A percentile compares a stretch with the other conserved stretches of the same genome.
Conservation (phyloP, 2,888 invertebrate genomes). For the Anticlea derivata region DNA sequence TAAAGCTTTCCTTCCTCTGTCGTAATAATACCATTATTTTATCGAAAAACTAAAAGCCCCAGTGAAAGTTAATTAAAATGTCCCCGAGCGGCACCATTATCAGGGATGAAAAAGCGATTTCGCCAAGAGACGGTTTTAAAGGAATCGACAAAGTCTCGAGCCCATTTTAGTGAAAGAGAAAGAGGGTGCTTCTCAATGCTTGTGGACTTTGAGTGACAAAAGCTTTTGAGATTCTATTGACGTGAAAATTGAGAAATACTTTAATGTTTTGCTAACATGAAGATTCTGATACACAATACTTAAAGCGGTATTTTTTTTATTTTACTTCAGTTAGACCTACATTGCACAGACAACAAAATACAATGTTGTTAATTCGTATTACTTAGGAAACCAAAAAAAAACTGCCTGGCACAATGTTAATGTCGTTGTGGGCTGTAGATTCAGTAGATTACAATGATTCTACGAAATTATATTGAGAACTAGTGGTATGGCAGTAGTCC, state of each 20-base stretch:
- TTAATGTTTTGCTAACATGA: constrained; percentile 45
- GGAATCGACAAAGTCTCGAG: constrained; percentile 68
- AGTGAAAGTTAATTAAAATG: constrained; percentile 76
- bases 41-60: constrained; percentile 59
- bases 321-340: too few relatives aligned
- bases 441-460: too few relatives aligned
- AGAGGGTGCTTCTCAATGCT: constrained; percentile 51
- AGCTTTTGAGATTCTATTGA: constrained; percentile 61
- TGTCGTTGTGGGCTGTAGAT: too few relatives aligned
- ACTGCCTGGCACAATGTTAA: too few relatives aligned
- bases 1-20: neutral
- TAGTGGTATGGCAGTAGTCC: too few relatives aligned
- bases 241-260: constrained; percentile 42
- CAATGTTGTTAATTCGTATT: too few relatives aligned
- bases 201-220: constrained; percentile 63
- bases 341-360: too few relatives aligned
- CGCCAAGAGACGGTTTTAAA: constrained; percentile 71
- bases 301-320: too few relatives aligned
- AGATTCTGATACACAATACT: too few relatives aligned
- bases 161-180: constrained; percentile 63
- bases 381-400: too few relatives aligned
- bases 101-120: constrained; percentile 81
- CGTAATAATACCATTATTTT: constrained; percentile 60
- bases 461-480: too few relatives aligned
- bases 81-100: constrained; percentile 74